Evolutionary conservation across 2,888 invertebrate genomes (phyloP).

Genomic region (Leucophenga maculata): DNA sequence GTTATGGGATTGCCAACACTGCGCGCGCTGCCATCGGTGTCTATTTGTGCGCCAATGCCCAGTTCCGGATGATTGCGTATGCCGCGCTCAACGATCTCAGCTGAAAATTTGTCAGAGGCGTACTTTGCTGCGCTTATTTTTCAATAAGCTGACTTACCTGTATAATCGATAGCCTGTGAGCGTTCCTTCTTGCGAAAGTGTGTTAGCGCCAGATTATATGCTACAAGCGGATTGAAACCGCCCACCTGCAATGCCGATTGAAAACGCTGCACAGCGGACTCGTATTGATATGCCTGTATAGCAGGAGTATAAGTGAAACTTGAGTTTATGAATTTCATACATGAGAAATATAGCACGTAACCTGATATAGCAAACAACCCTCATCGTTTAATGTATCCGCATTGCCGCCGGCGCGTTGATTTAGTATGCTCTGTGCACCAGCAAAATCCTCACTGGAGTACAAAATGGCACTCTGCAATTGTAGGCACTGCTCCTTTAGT

Average conservation of each 20-base stretch:
- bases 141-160: constrained; percentile 74
- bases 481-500: constrained; percentile 80
- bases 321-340: too few relatives aligned
- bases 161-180: constrained; percentile 92
- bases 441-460: constrained; percentile 95
- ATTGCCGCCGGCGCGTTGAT: constrained; percentile 89
- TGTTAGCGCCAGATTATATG: constrained; percentile 96
- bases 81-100: constrained; percentile 94
- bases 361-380: constrained; percentile 92
- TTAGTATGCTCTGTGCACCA: constrained; percentile 91
- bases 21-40: constrained; percentile 76
- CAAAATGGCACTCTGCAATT: constrained; percentile 95
- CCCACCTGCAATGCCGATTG: constrained; percentile 87
- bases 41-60: constrained; percentile 97
- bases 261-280: constrained; percentile 93
- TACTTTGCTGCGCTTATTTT: too few relatives aligned
- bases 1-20: constrained; percentile 84
- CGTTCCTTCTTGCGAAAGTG: constrained; percentile 96
- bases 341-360: too few relatives aligned
- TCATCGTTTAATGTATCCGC: constrained; percentile 95
- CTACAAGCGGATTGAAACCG: constrained; percentile 91
- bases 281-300: constrained; percentile 82
- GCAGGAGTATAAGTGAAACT: too few relatives aligned
- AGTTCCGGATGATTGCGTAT: constrained; percentile 97
- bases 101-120: constrained; percentile 31